phyloP scores from a whole-genome alignment of 2,113 vertebrate species.

The Mirza zaza region DNA sequence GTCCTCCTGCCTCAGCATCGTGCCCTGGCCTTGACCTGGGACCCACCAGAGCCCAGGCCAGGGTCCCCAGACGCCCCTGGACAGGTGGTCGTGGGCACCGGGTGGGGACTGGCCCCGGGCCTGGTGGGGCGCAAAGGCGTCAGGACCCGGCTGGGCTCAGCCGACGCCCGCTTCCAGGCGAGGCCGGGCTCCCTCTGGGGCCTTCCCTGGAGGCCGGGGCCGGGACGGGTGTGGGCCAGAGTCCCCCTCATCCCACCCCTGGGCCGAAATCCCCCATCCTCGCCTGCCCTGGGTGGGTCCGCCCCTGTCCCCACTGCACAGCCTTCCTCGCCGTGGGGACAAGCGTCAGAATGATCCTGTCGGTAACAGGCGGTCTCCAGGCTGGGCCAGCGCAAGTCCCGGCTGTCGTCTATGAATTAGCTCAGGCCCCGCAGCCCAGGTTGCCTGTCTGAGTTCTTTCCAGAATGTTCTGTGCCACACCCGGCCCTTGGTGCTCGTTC shows the following conservation, averaged over 20 bases:
- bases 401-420: fast-evolving
- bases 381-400: too few species aligned
- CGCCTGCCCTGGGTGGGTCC: neutral
- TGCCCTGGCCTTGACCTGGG: too few species aligned
- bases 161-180: fast-evolving
- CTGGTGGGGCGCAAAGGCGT: neutral
- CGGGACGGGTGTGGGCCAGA: neutral
- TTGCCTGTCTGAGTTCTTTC: neutral
- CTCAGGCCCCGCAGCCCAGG: neutral
- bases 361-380: neutral
- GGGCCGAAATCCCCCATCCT: too few species aligned
- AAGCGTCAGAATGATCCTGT: too few species aligned
- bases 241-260: too few species aligned
- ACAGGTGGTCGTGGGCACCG: neutral
- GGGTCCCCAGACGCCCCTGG: neutral
- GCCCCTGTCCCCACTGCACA: neutral
- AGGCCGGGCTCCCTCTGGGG: neutral
- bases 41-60: neutral
- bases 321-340: neutral
- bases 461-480: neutral
- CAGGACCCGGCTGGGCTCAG: neutral
- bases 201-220: neutral
- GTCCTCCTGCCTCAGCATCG: neutral
- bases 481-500: neutral
- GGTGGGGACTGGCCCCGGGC: neutral